Evolutionary conservation across 2,113 vertebrate species (phyloP).

Genomic region (Panthera uncia): DNA sequence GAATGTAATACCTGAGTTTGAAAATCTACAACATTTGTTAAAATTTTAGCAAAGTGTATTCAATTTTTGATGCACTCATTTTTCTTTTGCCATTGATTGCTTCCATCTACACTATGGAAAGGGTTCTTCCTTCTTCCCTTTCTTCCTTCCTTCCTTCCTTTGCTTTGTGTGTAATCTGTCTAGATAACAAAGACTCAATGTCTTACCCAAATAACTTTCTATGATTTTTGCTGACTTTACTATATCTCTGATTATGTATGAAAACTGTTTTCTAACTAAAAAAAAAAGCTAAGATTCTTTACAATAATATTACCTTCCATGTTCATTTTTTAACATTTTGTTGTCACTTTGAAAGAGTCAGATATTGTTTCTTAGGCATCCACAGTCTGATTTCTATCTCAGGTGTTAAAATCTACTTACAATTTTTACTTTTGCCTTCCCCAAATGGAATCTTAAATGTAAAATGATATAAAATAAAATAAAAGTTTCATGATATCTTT

Average conservation of each 20-base stretch:
- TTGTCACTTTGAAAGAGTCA: background rate
- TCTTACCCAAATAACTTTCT: background rate
- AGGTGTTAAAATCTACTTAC: background rate
- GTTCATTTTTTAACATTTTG: background rate
- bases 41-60: background rate
- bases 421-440: background rate
- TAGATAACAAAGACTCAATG: background rate
- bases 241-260: background rate
- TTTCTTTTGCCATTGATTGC: background rate
- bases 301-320: background rate
- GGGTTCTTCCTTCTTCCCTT: accelerated
- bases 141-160: background rate
- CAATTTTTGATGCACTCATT: background rate
- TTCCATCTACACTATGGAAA: background rate
- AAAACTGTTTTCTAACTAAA: background rate
- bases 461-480: background rate
- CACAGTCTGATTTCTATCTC: background rate
- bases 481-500: background rate
- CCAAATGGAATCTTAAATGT: background rate
- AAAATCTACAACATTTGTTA: background rate
- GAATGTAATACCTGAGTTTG: background rate
- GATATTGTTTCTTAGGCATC: background rate
- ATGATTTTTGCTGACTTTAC: background rate
- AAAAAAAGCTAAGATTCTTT: background rate
- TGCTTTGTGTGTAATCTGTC: background rate